phyloP scores from a whole-genome alignment of 2,113 vertebrate species.

The Climacteris rufus region DNA sequence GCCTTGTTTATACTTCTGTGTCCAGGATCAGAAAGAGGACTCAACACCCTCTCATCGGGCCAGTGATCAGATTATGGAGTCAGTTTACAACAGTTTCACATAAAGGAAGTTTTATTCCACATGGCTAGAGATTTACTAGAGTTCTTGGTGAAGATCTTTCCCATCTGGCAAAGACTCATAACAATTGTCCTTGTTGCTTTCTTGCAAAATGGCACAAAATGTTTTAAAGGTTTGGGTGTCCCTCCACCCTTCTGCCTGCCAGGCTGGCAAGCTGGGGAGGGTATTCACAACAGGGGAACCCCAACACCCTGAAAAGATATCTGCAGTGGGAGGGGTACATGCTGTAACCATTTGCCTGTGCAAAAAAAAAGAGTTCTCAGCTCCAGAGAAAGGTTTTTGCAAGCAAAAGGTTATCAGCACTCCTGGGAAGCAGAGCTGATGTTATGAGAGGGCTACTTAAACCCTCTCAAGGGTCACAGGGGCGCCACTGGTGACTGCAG shows the following conservation, averaged over 20 bases:
- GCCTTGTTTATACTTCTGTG: neutral
- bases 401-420: neutral
- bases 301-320: neutral
- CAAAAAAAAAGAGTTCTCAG: neutral
- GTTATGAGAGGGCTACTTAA: neutral
- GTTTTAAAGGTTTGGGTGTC: neutral
- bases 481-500: neutral
- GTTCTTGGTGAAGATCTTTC: neutral
- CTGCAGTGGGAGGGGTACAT: rapidly evolving
- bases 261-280: neutral
- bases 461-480: neutral
- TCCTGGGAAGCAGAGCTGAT: rapidly evolving
- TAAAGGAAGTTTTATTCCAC: neutral
- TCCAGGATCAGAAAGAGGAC: neutral
- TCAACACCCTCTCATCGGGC: neutral
- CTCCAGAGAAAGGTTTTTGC: neutral
- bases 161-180: neutral
- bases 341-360: neutral
- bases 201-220: neutral
- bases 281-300: neutral
- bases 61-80: neutral
- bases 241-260: neutral
- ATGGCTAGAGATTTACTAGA: neutral
- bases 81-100: neutral
- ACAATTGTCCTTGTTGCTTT: neutral